Percentiles rank a stretch among this genome's conserved stretches.
Conservation (phyloP, 2,797 vertebrate genomes). For the Chaenodraco wilsoni region DNA sequence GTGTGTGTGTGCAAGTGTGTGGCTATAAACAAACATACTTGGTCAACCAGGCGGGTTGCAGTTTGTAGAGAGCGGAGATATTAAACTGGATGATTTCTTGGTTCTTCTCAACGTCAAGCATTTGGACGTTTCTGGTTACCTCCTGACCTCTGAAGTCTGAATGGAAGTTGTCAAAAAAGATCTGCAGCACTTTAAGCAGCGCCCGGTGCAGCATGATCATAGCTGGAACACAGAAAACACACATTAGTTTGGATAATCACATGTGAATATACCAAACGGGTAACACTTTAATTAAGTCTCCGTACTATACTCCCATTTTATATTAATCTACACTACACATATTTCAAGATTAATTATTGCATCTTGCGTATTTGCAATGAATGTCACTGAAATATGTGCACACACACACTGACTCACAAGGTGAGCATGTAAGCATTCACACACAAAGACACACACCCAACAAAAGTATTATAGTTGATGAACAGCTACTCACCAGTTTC, state of each 20-base stretch:
- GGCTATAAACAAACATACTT: constrained; percentile 52
- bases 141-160: constrained; percentile 68
- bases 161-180: constrained; percentile 82
- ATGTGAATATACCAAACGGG: background rate
- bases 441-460: too few relatives aligned
- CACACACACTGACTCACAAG: too few relatives aligned
- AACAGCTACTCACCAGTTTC: constrained; percentile 71
- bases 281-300: background rate
- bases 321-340: too few relatives aligned
- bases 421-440: too few relatives aligned
- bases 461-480: too few relatives aligned
- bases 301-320: background rate
- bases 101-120: constrained; percentile 49
- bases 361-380: too few relatives aligned
- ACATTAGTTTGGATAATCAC: constrained; percentile 62
- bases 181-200: constrained; percentile 72
- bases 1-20: background rate
- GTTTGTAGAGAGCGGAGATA: constrained; percentile 72
- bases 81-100: constrained; percentile 75
- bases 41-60: constrained; percentile 67
- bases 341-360: too few relatives aligned
- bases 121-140: background rate
- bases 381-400: too few relatives aligned
- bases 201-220: constrained; percentile 67
- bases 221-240: constrained; percentile 57